Base-by-base conservation (phyloP, 1,140 invertebrate genomes). In the Octopus sinensis region DNA sequence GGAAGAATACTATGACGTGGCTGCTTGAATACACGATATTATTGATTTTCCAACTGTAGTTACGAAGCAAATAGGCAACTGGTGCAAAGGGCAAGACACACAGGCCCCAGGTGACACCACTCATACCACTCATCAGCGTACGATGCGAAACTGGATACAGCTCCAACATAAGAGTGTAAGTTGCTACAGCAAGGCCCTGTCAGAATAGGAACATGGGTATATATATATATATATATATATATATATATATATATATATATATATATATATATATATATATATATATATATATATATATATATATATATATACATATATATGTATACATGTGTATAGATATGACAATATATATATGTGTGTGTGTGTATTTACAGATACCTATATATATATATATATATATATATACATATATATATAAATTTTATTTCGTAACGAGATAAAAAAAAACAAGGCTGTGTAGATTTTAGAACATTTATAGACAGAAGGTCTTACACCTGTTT, bases 261-360 rank as follows among this genome's bases (percentile, higher is more conserved):
- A 62, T 62, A 62, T 62, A 62, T 62, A 62, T 62, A 62, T 62
- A 62, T 62, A 62, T 62, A 62, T 62, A 62, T 62, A 62, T 62
- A 62, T 62, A 62, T 62, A 62, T 62, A 62, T 62, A 62, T 62
- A 62, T 62, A 62, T 62, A 62, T 62, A 62, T 7, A 7, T n/a
- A n/a, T n/a, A 71, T 13, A 4, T 71, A 4, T 71, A 4, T 13
- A 12, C 4, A 23, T 71, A 23, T 6, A 12, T 71, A 4, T 71
- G 68, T 13, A 23, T 71, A 4, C 5, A 4, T 13, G 68, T 71
- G 6, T 62, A 6, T 62, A 6, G 56, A 9, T 62, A 17, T n/a
- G n/a, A n/a, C n/a, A n/a, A n/a, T n/a, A n/a, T n/a, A n/a, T n/a
- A n/a, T n/a, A n/a, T n/a, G n/a, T n/a, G n/a, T n/a, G n/a, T n/a